These are phyloP conservation scores for Rhyacichthys aspro DNA, from an alignment of 2,797 vertebrate genomes.

Conservation along the genomic window DNA sequence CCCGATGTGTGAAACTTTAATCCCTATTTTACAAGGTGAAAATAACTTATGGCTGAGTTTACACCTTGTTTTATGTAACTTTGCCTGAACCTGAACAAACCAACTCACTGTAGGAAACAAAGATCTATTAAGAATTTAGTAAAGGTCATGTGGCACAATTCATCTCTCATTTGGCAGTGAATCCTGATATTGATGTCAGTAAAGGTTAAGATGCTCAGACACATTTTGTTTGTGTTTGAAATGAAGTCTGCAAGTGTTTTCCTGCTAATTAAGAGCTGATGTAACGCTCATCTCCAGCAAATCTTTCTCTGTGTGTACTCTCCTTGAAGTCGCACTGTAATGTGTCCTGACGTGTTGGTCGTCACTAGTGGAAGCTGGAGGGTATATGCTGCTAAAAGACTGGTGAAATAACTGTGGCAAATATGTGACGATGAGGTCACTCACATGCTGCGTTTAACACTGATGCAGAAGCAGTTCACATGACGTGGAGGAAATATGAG, in stretches of 20 bases:
- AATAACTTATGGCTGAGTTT: conserved; percentile 4
- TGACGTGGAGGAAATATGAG: background rate
- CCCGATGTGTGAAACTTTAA: background rate
- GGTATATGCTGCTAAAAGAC: conserved; percentile 17
- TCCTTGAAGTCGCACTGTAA: background rate
- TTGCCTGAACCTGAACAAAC: background rate
- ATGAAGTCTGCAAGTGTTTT: background rate
- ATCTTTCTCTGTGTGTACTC: background rate
- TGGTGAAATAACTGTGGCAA: conserved; percentile 46
- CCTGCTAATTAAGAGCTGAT: conserved; percentile 17
- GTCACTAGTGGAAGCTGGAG: conserved; percentile 23
- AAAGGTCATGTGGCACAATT: too few species aligned
- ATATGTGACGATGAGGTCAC: conserved; percentile 69
- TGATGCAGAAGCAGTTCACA: conserved; percentile 16
- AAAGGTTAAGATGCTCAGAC: too few species aligned
- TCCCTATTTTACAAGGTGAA: conserved; percentile 8
- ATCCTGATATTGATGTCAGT: too few species aligned
- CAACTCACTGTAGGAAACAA: background rate
- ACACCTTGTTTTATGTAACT: background rate
- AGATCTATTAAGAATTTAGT: too few species aligned
- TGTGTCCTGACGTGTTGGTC: conserved; percentile 29
- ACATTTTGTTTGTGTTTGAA: background rate
- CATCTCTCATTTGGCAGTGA: too few species aligned
- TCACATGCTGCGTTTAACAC: conserved; percentile 51
- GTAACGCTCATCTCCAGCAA: conserved; percentile 6